A percentile compares a stretch with the other conserved stretches of the same genome.
phyloP scores from a whole-genome alignment of 2,888 invertebrate species.

The Yponomeuta malinellus region DNA sequence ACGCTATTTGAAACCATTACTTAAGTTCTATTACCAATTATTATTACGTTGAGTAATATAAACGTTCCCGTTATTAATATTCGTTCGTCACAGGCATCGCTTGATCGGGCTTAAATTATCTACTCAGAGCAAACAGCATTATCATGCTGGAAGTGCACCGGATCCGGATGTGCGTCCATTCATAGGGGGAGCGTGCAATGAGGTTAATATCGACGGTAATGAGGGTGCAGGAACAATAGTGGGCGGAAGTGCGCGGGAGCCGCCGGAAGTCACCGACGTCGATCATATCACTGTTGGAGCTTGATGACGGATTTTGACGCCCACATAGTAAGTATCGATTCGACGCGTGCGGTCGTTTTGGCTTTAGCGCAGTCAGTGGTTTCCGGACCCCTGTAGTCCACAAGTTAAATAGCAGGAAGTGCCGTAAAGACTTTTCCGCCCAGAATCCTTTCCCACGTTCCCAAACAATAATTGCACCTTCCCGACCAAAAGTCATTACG shows the following conservation, averaged over 20 bases:
- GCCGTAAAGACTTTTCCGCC: slow-evolving; percentile 31
- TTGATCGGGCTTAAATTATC: neutral
- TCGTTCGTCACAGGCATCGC: neutral
- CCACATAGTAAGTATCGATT: slow-evolving; percentile 9
- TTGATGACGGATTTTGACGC: slow-evolving; percentile 13
- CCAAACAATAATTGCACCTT: slow-evolving; percentile 58
- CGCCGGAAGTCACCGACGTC: slow-evolving; percentile 60
- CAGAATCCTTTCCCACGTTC: slow-evolving; percentile 56
- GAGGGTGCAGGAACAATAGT: slow-evolving; percentile 48
- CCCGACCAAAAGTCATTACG: slow-evolving; percentile 60
- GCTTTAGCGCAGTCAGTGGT: neutral
- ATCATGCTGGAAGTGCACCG: slow-evolving; percentile 9
- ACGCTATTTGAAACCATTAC: too few relatives aligned
- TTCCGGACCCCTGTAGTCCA: slow-evolving; percentile 11
- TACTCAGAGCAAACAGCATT: neutral
- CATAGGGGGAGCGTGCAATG: slow-evolving; percentile 8
- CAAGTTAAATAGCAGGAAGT: slow-evolving; percentile 37
- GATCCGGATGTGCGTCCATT: slow-evolving; percentile 9
- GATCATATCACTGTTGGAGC: slow-evolving; percentile 31
- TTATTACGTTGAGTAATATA: too few relatives aligned
- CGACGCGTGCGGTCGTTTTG: slow-evolving; percentile 8
- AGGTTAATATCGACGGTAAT: slow-evolving; percentile 7
- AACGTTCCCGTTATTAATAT: neutral
- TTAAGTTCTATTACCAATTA: too few relatives aligned
- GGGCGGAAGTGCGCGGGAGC: slow-evolving; percentile 53